phyloP scores from a whole-genome alignment of 2,113 vertebrate genomes.

The Heteronetta atricapilla region DNA sequence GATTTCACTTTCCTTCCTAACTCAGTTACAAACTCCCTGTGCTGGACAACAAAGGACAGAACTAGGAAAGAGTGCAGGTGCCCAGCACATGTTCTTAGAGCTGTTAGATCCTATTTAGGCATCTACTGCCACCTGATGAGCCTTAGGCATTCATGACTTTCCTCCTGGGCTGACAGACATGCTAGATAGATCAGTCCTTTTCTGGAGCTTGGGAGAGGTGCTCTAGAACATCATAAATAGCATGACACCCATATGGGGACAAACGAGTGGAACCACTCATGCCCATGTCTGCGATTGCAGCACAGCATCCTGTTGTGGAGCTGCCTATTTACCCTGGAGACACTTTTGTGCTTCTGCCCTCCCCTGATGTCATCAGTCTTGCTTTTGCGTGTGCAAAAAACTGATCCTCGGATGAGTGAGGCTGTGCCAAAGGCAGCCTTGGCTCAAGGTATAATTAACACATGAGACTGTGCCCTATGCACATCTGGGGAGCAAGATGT shows the following conservation, averaged over 20 bases:
- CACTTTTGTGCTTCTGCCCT: not conserved
- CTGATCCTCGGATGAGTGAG: not conserved
- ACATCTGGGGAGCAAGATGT: not conserved
- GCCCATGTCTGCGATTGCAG: not conserved
- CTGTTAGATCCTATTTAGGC: not conserved
- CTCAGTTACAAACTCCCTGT: not conserved
- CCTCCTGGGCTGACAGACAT: not conserved
- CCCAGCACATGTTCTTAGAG: not conserved
- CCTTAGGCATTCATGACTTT: not conserved
- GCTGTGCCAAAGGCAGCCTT: not conserved
- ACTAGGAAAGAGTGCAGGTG: not conserved
- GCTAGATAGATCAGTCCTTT: not conserved
- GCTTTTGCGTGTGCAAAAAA: not conserved
- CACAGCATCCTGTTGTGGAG: not conserved
- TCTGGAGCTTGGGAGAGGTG: not conserved
- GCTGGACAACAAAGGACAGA: not conserved
- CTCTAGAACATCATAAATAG: not conserved
- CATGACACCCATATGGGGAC: not conserved
- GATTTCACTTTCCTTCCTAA: not conserved
- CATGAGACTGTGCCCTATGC: not conserved
- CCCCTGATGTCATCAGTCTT: not conserved
- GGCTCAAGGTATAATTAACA: not conserved
- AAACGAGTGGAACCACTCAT: not conserved
- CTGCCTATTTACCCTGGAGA: not conserved
- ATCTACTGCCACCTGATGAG: not conserved